A percentile compares a stretch with the other conserved stretches of the same genome.
phyloP scores from a whole-genome alignment of 2,797 vertebrate species.

The Nyctalus aviator region DNA sequence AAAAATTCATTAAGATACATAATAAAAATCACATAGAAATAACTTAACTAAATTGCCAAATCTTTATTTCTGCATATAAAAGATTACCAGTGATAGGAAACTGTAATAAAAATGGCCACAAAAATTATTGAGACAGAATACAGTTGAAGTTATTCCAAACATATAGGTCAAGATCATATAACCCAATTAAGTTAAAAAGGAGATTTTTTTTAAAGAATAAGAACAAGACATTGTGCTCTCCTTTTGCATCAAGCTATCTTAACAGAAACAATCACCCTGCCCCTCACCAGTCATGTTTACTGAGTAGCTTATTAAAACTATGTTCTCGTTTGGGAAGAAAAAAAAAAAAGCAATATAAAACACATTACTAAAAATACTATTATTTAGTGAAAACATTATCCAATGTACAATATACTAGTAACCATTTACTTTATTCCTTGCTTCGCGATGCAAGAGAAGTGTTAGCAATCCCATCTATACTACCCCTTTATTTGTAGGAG shows the following conservation, averaged over 20 bases:
- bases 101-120: constrained; percentile 33
- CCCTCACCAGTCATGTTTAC: not conserved
- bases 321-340: not conserved
- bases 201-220: not conserved
- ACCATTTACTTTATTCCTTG: not conserved
- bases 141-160: constrained; percentile 25
- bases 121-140: constrained; percentile 52
- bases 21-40: constrained; percentile 60
- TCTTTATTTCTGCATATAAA: constrained; percentile 66
- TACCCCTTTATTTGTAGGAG: constrained; percentile 16
- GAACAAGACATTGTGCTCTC: not conserved
- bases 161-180: constrained; percentile 36
- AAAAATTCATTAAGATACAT: constrained; percentile 56
- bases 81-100: constrained; percentile 56
- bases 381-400: not conserved
- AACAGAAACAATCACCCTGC: not conserved
- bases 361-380: not conserved
- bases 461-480: constrained; percentile 2
- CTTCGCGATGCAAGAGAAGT: not conserved
- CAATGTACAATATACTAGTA: not conserved
- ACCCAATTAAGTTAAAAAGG: constrained; percentile 6
- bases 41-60: constrained; percentile 54
- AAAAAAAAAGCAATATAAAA: constrained; percentile 5
- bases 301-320: not conserved
- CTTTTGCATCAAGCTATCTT: constrained; percentile 1